Evolutionary conservation across 2,113 vertebrate species (phyloP).

Genomic region (Sebastes schlegelii): DNA sequence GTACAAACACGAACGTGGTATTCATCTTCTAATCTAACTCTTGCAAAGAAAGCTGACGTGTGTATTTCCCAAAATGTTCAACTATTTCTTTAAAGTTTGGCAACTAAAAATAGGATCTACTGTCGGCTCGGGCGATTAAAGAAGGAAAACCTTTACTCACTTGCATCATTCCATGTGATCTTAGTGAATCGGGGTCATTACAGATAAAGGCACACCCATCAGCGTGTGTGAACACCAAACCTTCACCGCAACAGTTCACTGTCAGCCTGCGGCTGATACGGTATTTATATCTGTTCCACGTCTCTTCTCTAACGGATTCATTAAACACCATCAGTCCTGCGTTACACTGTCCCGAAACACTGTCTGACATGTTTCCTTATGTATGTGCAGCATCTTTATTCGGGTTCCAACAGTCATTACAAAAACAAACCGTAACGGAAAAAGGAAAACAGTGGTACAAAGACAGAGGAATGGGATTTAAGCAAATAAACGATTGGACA

Average conservation of each 20-base stretch:
- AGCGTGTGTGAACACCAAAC: background rate
- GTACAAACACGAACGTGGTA: background rate
- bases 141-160: conserved; percentile 1
- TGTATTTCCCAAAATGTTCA: background rate
- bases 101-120: background rate
- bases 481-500: conserved; percentile 67
- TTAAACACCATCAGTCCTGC: conserved; percentile 1
- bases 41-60: background rate
- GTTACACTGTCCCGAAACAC: background rate
- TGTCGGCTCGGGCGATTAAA: background rate
- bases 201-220: conserved; percentile 18
- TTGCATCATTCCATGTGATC: background rate
- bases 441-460: conserved; percentile 41
- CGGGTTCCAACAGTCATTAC: conserved; percentile 35
- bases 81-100: background rate
- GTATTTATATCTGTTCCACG: background rate
- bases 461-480: conserved; percentile 36
- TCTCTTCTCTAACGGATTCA: conserved; percentile 37
- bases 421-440: conserved; percentile 32
- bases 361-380: conserved; percentile 22
- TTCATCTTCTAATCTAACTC: conserved; percentile 7
- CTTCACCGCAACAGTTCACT: background rate
- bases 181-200: conserved; percentile 12
- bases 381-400: conserved; percentile 38
- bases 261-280: conserved; percentile 6